Evolutionary conservation across 2,113 vertebrate species (phyloP).

Genomic region (Cyanistes caeruleus): DNA sequence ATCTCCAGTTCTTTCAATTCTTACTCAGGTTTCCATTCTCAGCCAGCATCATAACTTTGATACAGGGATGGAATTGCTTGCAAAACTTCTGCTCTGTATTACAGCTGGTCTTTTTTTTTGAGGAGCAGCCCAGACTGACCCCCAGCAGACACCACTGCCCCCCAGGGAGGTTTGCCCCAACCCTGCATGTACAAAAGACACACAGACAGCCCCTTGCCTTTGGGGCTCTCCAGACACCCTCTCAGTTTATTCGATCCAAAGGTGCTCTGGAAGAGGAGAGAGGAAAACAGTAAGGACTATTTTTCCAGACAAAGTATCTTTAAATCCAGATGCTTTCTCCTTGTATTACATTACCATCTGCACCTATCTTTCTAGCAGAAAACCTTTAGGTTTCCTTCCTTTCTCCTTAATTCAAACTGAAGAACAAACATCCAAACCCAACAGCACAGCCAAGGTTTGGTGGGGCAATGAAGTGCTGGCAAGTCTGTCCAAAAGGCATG

Average conservation of each 20-base stretch:
- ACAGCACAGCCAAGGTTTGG: fast-evolving
- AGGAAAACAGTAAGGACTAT: not conserved
- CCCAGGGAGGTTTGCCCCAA: fast-evolving
- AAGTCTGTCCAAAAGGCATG: not conserved
- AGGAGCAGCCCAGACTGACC: not conserved
- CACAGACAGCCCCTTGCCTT: not conserved
- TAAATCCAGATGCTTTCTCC: not conserved
- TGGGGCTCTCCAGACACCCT: not conserved
- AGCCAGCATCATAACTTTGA: not conserved
- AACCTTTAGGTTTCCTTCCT: not conserved
- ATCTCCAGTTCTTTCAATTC: not conserved
- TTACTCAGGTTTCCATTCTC: not conserved
- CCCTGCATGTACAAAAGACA: not conserved
- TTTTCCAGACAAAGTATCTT: not conserved
- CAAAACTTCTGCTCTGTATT: not conserved
- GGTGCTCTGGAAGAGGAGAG: not conserved
- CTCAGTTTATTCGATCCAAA: not conserved
- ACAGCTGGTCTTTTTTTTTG: not conserved
- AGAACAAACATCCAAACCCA: not conserved
- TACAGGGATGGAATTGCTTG: not conserved
- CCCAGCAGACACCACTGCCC: fast-evolving
- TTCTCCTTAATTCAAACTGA: not conserved
- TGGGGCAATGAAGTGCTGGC: not conserved
- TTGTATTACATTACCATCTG: not conserved
- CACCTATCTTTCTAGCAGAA: not conserved